phyloP scores from a whole-genome alignment of 1,140 invertebrate species.

The Drosophila sproati region DNA sequence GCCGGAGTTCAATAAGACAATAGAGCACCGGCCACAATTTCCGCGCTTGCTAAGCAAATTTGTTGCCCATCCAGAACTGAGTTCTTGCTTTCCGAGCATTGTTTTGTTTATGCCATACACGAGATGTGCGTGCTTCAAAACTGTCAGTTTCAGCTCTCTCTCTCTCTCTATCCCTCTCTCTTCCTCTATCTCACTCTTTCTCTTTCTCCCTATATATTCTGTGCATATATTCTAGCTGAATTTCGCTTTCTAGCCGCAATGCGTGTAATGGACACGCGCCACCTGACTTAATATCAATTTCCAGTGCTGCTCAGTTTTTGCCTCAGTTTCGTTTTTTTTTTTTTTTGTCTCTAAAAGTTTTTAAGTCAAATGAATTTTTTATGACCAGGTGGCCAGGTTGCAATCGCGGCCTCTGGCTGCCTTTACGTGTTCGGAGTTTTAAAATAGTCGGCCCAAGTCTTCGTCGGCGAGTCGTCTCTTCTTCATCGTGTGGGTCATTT shows the following conservation, averaged over 20 bases:
- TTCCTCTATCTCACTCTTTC: no score
- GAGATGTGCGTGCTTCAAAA: conserved; percentile 73
- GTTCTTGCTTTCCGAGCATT: conserved; percentile 29
- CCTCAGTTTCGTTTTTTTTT: conserved; percentile 10
- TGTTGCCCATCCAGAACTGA: conserved; percentile 16
- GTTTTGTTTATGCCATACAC: conserved; percentile 67
- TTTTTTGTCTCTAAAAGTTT: conserved; percentile 62
- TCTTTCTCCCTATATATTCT: conserved; percentile 6
- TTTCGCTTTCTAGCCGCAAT: conserved; percentile 66
- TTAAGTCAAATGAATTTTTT: conserved; percentile 82
- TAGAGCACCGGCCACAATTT: conserved; percentile 54
- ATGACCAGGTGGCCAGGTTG: conserved; percentile 49
- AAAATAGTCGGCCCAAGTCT: conserved; percentile 48
- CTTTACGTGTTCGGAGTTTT: conserved; percentile 62
- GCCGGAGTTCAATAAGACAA: conserved; percentile 46
- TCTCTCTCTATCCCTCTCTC: background rate
- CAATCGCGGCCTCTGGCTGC: conserved; percentile 42
- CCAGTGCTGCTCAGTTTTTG: conserved; percentile 18
- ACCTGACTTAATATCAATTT: conserved; percentile 82
- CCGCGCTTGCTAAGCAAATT: conserved; percentile 70
- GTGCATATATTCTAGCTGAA: background rate
- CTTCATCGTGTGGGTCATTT: conserved; percentile 56
- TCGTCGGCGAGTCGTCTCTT: conserved; percentile 15
- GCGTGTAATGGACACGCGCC: conserved; percentile 80
- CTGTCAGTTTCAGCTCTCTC: conserved; percentile 56